Conservation (phyloP, 1,140 invertebrate species). For the Episyrphus balteatus region DNA sequence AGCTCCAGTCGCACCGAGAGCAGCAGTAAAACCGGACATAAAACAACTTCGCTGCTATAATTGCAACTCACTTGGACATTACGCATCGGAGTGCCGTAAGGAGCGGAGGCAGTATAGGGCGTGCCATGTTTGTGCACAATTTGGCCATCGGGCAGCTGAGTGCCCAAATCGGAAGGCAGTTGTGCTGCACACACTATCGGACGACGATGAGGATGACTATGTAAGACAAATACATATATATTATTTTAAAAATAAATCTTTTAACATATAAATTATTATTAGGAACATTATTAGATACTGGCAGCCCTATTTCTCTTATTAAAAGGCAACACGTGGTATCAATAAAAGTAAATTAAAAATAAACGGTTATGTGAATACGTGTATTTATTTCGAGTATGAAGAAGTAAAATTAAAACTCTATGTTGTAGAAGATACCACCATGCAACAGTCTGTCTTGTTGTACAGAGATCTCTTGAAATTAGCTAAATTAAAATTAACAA, state of each 20-base stretch:
- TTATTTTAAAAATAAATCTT: background rate
- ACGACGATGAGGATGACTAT: background rate
- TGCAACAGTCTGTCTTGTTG: constrained; percentile 5
- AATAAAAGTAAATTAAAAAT: constrained; percentile 1
- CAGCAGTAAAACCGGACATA: no score
- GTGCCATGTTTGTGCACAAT: no score
- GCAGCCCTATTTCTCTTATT: background rate
- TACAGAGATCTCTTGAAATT: no score
- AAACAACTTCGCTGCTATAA: no score
- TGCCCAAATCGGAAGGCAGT: no score
- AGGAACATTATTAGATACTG: background rate
- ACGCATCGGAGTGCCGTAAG: no score
- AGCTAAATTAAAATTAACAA: background rate
- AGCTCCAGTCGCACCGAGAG: no score
- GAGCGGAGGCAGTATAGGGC: no score
- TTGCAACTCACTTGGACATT: no score
- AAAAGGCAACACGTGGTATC: background rate
- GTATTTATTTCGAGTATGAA: background rate
- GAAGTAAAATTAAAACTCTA: constrained; percentile 4
- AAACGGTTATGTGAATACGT: background rate
- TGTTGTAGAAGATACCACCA: constrained; percentile 9
- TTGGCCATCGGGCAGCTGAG: no score
- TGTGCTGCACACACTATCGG: no score
- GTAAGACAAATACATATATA: no score
- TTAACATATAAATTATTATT: background rate